Evolutionary conservation across 2,888 invertebrate species (phyloP).

Genomic region (Platynereis dumerilii): DNA sequence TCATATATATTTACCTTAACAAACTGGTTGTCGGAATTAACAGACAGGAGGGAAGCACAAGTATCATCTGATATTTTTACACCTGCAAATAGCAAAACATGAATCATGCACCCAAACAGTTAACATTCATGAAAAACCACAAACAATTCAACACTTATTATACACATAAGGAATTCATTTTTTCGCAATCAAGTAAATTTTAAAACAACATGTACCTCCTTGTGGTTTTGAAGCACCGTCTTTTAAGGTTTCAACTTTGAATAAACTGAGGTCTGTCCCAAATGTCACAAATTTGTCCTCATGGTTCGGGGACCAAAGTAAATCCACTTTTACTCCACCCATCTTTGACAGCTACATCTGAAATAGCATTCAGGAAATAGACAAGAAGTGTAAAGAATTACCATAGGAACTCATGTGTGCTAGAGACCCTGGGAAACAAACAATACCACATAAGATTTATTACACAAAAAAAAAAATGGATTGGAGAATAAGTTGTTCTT

Average conservation of each 20-base stretch:
- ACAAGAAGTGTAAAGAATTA: no score
- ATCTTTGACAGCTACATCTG: constrained; percentile 6
- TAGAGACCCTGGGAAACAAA: no score
- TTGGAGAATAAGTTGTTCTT: no score
- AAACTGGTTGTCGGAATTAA: constrained; percentile 77
- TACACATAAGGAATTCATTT: no score
- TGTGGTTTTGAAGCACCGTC: constrained; percentile 25
- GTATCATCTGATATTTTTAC: constrained; percentile 74
- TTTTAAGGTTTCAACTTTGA: constrained; percentile 71
- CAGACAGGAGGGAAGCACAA: constrained; percentile 75
- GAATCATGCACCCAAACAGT: no score
- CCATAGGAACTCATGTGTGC: no score
- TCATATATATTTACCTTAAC: constrained; percentile 74
- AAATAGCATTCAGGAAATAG: no score
- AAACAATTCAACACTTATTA: no score
- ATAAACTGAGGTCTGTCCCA: constrained; percentile 88
- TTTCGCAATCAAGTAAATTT: no score
- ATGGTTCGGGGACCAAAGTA: constrained; percentile 85
- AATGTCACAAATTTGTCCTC: constrained; percentile 81
- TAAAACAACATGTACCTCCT: constrained; percentile 10
- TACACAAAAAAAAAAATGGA: no score
- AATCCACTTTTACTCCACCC: constrained; percentile 68
- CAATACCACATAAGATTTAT: no score
- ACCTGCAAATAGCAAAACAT: constrained; percentile 64
- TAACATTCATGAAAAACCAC: no score